Percentiles rank a stretch among this genome's conserved stretches.
Evolutionary conservation across 2,113 vertebrate genomes (phyloP).

Genomic region (Anhinga anhinga): DNA sequence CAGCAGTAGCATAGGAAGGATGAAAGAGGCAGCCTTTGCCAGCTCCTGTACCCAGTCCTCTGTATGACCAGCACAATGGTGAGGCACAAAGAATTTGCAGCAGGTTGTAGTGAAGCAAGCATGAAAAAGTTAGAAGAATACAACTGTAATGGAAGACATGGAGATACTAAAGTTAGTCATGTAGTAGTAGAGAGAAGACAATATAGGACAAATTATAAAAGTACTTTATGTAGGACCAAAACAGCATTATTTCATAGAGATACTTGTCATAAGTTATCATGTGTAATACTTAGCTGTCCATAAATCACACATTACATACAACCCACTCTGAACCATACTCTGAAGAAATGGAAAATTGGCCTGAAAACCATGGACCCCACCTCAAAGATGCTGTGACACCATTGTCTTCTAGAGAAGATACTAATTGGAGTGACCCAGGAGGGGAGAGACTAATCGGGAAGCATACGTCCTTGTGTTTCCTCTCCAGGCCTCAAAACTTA

Average conservation of each 20-base stretch:
- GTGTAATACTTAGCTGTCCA: neutral
- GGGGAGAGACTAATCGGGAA: neutral
- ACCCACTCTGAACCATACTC: neutral
- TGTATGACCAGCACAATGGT: neutral
- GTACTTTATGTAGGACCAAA: neutral
- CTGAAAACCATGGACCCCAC: neutral
- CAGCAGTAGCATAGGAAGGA: neutral
- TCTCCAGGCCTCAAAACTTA: neutral
- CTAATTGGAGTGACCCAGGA: neutral
- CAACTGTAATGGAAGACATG: neutral
- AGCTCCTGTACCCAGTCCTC: neutral
- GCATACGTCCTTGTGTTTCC: fast-evolving
- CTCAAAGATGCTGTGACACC: neutral
- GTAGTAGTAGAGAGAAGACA: neutral
- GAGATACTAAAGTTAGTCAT: neutral
- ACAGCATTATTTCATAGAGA: neutral
- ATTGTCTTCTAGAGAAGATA: neutral
- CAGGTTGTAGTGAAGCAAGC: neutral
- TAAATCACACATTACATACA: neutral
- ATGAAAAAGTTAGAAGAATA: neutral
- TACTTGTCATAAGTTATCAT: neutral
- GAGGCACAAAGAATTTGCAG: neutral
- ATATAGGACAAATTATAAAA: neutral
- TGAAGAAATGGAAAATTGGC: neutral
- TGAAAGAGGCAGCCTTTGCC: neutral